A percentile compares a stretch with the other conserved stretches of the same genome.
These are phyloP conservation scores for Epinephelus moara DNA, from an alignment of 2,113 vertebrate species.

Conservation along the genomic window DNA sequence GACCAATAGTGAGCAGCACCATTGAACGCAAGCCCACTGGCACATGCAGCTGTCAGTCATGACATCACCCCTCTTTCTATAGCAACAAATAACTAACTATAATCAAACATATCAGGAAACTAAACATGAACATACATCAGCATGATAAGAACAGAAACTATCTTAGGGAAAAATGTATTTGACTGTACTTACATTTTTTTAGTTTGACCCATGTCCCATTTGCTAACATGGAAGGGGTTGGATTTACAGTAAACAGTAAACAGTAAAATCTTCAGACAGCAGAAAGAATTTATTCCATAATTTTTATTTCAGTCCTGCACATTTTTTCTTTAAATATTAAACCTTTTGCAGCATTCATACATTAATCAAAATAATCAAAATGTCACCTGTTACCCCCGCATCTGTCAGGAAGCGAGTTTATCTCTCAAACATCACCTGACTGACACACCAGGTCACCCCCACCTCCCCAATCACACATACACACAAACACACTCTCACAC, in stretches of 20 bases:
- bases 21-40: too few species aligned
- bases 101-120: too few species aligned
- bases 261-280: not conserved
- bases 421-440: slow-evolving; percentile 1
- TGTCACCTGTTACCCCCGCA: not conserved
- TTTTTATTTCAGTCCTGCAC: not conserved
- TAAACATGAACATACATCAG: too few species aligned
- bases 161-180: too few species aligned
- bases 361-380: not conserved
- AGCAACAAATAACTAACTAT: too few species aligned
- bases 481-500: not conserved
- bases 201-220: too few species aligned
- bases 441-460: not conserved
- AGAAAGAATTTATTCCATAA: not conserved
- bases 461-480: not conserved
- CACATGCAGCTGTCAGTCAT: too few species aligned
- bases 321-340: not conserved
- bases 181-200: too few species aligned
- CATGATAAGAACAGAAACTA: too few species aligned
- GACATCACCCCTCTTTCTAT: too few species aligned
- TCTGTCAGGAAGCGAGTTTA: not conserved
- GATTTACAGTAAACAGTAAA: not conserved
- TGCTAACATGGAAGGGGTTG: too few species aligned
- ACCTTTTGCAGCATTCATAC: not conserved
- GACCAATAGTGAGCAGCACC: too few species aligned